Evolutionary conservation across 2,797 vertebrate genomes (phyloP), one percentile per base, ranked within the genome.

Genomic region (Neostethus bicornis): DNA sequence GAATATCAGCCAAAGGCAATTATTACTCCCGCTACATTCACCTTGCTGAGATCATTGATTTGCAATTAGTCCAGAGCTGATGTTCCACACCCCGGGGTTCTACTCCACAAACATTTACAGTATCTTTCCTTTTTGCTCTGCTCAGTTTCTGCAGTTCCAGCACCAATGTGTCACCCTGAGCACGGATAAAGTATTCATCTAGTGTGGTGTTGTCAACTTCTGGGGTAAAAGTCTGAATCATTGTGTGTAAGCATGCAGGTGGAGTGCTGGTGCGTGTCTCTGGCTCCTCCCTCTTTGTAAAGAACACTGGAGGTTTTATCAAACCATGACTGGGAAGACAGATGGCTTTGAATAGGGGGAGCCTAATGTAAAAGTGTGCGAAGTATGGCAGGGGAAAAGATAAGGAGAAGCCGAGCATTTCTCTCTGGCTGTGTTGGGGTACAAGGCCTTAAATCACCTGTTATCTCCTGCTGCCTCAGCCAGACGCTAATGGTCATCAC

Each of bases 401-500:
- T 92, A 92, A 92, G 88, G 68, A 46, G 62, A 73, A 78, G 73
- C 77, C 63, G 62, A 73, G 81, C 84, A 79, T 88, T 87, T 73
- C 86, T 88, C 86, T 88, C 79, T 85, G 79, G 79, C 84, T 80
- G 80, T 54, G 81, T 81, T 41, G 63, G 61, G 83, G 72, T 83
- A 74, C 78, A 68, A 72, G 77, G 83, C 87, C 84, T 89, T 92
- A 91, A 92, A 92, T 92, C 91, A 92, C 81, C 78, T 62, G 82
- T 90, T 92, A 92, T 92, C 91, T 92, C 87, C 85, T 51, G 73
- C 86, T 82, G 89, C 87, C 85, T 81, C 84, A 87, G 87, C 85
- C 87, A 87, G 81, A 87, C 85, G 74, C 89, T 92, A 91, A 92
- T 92, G 90, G 89, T 87, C 90, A 90, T 90, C 89, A 83, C 86